Base-by-base conservation (phyloP, 2,113 vertebrate species). In the Sardina pilchardus region DNA sequence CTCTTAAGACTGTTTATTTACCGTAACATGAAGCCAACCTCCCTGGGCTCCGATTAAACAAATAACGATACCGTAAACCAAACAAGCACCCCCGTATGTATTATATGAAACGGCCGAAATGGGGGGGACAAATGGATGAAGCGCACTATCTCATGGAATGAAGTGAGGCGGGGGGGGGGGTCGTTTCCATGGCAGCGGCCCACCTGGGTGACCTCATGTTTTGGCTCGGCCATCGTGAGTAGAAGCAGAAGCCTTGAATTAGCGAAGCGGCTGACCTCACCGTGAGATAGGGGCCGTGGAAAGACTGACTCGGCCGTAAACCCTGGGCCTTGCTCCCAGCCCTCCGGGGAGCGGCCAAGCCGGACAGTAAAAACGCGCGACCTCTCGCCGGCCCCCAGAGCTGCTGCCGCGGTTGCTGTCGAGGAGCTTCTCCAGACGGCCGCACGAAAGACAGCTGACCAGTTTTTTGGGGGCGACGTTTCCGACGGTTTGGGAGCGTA, bases 191-290 rank as follows among this genome's bases (percentile, higher is more conserved):
- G 85, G 87, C 89, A 71, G 86, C 48, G 48, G 48, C 87, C 86
- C 90, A 95, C 94, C 94, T 94, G 94, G 53, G 63, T 94, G 93
- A 94, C 90, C 84, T 94, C 91, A 94, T 93, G 87, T 90, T 78
- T 88, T 88, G 75, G 86, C 88, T 75, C 81, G 86, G 81, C 26
- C 71, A 16, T 84, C 59, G 42, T 90, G 93, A 94, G 91, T 85
- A 90, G 90, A 94, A 94, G 89, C 94, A 94, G 91, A 93, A 89
- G 90, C 91, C 59, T 91, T 90, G 81, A 90, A 91, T 91, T 89
- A 24, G 86, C 89, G 83, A 90, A 85, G 87, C 56, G 87, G 63
- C 84, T 96, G 94, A 95, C 94, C 94, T 95, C 94, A 95, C 91
- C 26, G 85, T 86, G 87, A 93, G 94, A 95, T 94, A 94, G 91